Base-by-base conservation (phyloP, 2,888 invertebrate genomes). In the Pristionchus exspectatus region DNA sequence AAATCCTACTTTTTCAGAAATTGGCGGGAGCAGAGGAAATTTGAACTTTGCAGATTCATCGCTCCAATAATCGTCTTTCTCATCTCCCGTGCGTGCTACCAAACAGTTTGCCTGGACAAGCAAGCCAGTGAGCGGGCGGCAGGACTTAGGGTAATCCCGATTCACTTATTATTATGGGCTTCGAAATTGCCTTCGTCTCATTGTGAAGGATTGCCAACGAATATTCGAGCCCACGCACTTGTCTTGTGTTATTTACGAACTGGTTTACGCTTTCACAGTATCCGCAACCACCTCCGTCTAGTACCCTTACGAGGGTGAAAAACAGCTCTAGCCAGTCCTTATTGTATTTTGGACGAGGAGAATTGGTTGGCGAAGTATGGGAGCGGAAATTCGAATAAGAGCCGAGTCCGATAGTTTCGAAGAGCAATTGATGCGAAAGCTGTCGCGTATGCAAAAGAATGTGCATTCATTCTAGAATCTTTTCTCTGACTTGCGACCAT, bases 41-140 rank as follows among this genome's bases (percentile, higher is more conserved):
- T 21, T 38, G 16, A 69, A n/a, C 0, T 0, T 50, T 50, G 30
- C 89, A 93, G 93, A 90, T 94, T 94, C 91, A 92, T 94, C 87
- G 94, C 94, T 27, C 94, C 94, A 16, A 94, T 94, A 89, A 94
- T 94, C 86, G 95, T 95, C 18, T 93, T 95, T 81, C 90, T 95
- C 24, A 95, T 95, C 87, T 93, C 93, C 84, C 92, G 94, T 33
- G 95, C 95, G 18, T 95, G 95, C 89, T 95, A 95, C 84, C 92
- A 94, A 50, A 95, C 94, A 9, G 93, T 95, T 14, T 95, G 95
- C 90, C 91, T 94, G 50, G 93, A 94, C 90, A 94, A 93, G 88
- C 90, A 90, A 18, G 90, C 89, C n/a, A 93, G 93, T 59, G 93
- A 94, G 81, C 89, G 92, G 77, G 94, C 94, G n/a, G 94, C 94